These are phyloP conservation scores for Scaptodrosophila latifasciaeformis DNA, from an alignment of 2,888 invertebrate genomes.

Conservation along the genomic window DNA sequence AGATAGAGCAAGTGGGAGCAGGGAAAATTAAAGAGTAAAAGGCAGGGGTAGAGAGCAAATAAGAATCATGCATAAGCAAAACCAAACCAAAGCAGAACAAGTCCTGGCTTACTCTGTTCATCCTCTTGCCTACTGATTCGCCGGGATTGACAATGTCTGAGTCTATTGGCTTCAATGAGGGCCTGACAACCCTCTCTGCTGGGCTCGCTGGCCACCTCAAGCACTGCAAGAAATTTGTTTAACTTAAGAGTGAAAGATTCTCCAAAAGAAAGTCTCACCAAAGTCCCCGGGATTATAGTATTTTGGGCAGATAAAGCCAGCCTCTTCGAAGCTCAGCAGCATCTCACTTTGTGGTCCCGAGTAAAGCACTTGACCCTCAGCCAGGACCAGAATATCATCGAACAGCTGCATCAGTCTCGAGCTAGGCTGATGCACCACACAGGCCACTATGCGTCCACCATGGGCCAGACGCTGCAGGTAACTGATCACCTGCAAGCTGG, in stretches of 20 bases:
- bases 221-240: slow-evolving; percentile 45
- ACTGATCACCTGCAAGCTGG: slow-evolving; percentile 86
- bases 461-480: slow-evolving; percentile 85
- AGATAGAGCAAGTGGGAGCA: slow-evolving; percentile 43
- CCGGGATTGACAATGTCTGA: slow-evolving; percentile 23
- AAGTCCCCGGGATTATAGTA: slow-evolving; percentile 95
- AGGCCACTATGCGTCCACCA: slow-evolving; percentile 89
- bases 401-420: slow-evolving; percentile 89
- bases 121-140: slow-evolving; percentile 23
- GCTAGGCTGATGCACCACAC: slow-evolving; percentile 94
- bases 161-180: slow-evolving; percentile 74
- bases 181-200: slow-evolving; percentile 70
- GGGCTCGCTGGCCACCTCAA: slow-evolving; percentile 79
- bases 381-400: slow-evolving; percentile 88
- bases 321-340: slow-evolving; percentile 82
- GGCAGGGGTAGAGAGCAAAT: slow-evolving; percentile 1
- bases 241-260: too few relatives aligned
- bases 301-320: slow-evolving; percentile 85
- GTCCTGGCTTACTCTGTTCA: slow-evolving; percentile 49
- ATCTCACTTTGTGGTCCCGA: slow-evolving; percentile 85
- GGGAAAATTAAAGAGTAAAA: slow-evolving; percentile 4
- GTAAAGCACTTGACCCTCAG: slow-evolving; percentile 85
- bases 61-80: not conserved
- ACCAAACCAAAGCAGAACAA: not conserved
- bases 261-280: too few relatives aligned